Conservation (phyloP, 2,113 vertebrate genomes). For the Nycticryphes semicollaris region DNA sequence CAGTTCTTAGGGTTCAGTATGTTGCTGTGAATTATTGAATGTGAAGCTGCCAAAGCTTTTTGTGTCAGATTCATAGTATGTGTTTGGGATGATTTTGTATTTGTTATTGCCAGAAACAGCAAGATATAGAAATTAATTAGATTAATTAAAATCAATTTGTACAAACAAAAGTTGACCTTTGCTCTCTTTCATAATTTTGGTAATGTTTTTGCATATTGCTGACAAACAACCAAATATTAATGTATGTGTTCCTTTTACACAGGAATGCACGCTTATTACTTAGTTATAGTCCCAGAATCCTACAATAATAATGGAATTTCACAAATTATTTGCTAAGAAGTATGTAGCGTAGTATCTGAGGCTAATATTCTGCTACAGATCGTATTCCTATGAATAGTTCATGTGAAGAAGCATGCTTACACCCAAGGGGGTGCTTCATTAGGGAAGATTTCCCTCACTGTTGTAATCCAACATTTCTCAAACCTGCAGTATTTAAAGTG, state of each 20-base stretch:
- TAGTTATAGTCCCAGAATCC: not conserved
- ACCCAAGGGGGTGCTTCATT: not conserved
- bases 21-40: not conserved
- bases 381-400: not conserved
- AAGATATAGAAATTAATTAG: not conserved
- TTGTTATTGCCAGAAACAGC: not conserved
- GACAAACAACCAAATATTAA: not conserved
- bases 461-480: not conserved
- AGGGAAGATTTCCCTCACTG: not conserved
- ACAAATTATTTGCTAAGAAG: not conserved
- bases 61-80: not conserved
- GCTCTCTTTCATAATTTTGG: not conserved
- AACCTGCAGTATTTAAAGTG: not conserved
- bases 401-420: not conserved
- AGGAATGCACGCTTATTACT: not conserved
- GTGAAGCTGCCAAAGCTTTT: not conserved
- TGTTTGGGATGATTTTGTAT: slow-evolving; percentile 5
- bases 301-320: not conserved
- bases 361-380: not conserved
- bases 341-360: not conserved
- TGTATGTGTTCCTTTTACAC: not conserved
- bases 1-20: not conserved
- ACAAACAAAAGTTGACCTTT: not conserved
- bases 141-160: slow-evolving; percentile 11
- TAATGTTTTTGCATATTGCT: not conserved